A percentile compares a stretch with the other conserved stretches of the same genome.
Evolutionary conservation across 2,797 vertebrate species (phyloP).

Genomic region (Eulemur coronatus): DNA sequence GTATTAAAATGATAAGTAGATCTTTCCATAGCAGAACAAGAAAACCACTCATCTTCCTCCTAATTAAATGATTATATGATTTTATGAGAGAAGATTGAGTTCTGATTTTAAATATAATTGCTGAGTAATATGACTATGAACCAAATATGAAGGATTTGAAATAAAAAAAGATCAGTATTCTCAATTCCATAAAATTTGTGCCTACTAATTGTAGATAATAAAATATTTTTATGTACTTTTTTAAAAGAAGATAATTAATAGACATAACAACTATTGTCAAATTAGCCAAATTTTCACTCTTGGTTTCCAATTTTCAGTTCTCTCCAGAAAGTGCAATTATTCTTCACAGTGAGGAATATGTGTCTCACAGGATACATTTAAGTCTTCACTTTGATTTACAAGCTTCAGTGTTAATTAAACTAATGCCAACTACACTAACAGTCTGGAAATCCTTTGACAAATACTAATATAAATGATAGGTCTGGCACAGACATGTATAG

Average conservation of each 20-base stretch:
- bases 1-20: background rate
- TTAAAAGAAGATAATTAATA: background rate
- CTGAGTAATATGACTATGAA: background rate
- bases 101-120: constrained; percentile 30
- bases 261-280: background rate
- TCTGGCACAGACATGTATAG: background rate
- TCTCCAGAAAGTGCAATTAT: constrained; percentile 29
- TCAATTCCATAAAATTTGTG: background rate
- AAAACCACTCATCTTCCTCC: background rate
- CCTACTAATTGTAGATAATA: background rate
- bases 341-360: background rate
- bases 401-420: constrained; percentile 57
- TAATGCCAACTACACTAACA: constrained; percentile 12
- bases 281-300: background rate
- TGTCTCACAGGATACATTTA: constrained; percentile 21
- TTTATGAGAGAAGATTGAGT: background rate
- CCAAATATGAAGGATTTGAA: background rate
- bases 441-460: constrained; percentile 33
- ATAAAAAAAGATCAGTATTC: background rate
- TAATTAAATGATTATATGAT: constrained; percentile 17
- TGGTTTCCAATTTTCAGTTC: constrained; percentile 31
- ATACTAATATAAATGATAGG: constrained; percentile 5
- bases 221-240: constrained; percentile 36
- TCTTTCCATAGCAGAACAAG: background rate
- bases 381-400: constrained; percentile 57